These are phyloP conservation scores for Drosophila kanapiae DNA, from an alignment of 1,140 invertebrate genomes.

Conservation along the genomic window DNA sequence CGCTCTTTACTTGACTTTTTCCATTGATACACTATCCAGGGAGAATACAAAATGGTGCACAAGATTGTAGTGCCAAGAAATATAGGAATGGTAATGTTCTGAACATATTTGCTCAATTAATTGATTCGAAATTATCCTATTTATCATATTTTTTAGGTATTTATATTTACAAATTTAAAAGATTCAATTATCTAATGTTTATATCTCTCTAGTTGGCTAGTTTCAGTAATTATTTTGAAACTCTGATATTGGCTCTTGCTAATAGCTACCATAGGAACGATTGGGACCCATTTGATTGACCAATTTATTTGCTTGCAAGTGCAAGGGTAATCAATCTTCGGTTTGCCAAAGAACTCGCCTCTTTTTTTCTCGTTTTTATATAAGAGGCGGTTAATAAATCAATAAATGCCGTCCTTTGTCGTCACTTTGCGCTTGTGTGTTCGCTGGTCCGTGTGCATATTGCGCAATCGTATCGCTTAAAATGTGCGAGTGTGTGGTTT, in stretches of 20 bases:
- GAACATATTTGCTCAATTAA: neutral
- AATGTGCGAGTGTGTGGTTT: constrained; percentile 25
- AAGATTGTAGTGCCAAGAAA: too few relatives aligned
- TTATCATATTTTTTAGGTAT: too few relatives aligned
- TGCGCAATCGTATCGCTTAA: constrained; percentile 63
- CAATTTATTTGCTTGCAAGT: neutral
- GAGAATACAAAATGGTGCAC: too few relatives aligned
- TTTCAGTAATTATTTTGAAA: neutral
- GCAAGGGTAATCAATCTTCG: constrained; percentile 1
- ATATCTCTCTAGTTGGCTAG: too few relatives aligned
- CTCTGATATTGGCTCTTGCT: too few relatives aligned
- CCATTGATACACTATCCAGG: neutral
- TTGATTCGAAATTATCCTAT: too few relatives aligned
- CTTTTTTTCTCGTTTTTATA: constrained; percentile 32
- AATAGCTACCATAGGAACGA: neutral
- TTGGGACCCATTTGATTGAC: too few relatives aligned
- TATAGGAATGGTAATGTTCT: neutral
- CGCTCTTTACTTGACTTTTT: too few relatives aligned
- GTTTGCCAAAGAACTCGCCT: neutral
- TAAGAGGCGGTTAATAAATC: constrained; percentile 64
- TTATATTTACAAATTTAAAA: too few relatives aligned
- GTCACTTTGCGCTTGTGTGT: constrained; percentile 50
- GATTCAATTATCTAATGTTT: too few relatives aligned
- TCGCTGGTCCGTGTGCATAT: constrained; percentile 70
- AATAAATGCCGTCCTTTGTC: constrained; percentile 70